These are phyloP conservation scores for Anarhynchus alexandrinus DNA, from an alignment of 2,113 vertebrate genomes.

Conservation along the genomic window DNA sequence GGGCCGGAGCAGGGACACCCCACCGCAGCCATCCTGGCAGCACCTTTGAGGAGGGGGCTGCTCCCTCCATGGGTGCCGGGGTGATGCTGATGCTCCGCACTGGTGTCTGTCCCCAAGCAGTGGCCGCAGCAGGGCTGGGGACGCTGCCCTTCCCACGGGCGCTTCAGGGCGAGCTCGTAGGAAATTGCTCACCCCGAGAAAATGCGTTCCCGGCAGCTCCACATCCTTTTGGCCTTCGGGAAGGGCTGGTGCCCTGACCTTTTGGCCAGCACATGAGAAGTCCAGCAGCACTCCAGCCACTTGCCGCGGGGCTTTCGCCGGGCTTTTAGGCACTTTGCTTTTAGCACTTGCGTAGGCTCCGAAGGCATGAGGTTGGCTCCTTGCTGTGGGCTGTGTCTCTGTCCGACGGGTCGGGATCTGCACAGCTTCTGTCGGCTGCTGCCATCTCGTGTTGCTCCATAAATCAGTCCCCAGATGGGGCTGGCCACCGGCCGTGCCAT, in stretches of 20 bases:
- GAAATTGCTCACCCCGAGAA: conserved; percentile 63
- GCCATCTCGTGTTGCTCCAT: conserved; percentile 32
- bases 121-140: not conserved
- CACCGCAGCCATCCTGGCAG: not conserved
- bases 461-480: not conserved
- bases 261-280: not conserved
- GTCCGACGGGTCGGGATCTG: not conserved
- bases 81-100: not conserved
- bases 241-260: conserved; percentile 38
- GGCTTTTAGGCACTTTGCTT: not conserved
- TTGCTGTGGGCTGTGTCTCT: not conserved
- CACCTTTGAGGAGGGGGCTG: not conserved
- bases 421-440: not conserved
- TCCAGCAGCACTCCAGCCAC: not conserved
- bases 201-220: conserved; percentile 40
- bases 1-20: not conserved
- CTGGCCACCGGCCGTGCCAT: not conserved
- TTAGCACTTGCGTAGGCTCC: not conserved
- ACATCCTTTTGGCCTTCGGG: conserved; percentile 32
- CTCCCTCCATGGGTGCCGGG: not conserved
- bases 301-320: not conserved
- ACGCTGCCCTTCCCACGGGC: not conserved
- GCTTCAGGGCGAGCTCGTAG: not conserved
- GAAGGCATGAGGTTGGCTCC: not conserved
- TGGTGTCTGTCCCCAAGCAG: not conserved